Base-by-base conservation (phyloP, 2,888 invertebrate species). In the Alcis repandata region DNA sequence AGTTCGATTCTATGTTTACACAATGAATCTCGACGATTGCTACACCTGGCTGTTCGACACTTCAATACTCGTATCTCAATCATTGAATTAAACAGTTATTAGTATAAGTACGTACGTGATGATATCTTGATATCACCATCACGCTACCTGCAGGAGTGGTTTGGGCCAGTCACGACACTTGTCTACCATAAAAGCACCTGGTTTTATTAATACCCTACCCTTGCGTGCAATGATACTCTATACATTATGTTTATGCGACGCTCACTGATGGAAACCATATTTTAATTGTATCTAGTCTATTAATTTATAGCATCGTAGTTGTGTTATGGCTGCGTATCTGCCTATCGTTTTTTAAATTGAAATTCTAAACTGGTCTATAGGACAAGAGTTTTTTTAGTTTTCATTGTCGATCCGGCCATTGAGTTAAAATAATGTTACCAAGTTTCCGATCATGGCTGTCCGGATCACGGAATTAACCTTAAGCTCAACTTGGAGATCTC, bases 131-230 rank as follows among this genome's bases (percentile, higher is more conserved):
- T 75, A 75, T 73, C 76, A 69, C 72, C 63, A 77, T 71, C 80
- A 80, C 83, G 78, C 80, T 79, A 85, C 79, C 77, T 78, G 79
- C 79, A 79, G 85, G 85, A 84, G 85, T 83, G 83, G 82, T 80
- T 78, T 67, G 75, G 64, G 73, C 74, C 78, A 67, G 79, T 79
- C 79, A 80, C 78, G 78, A 79, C 69, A 61, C 63, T 59, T 40
- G 63, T 66, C 59, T 69, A 71, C 68, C 67, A 69, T 67, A 57
- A 56, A 56, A 61, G 57, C 56, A 58, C 65, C 59, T 56, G 57
- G 59, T 56, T 67, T 61, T 59, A 53, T 65, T 61, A 68, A 54
- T 71, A 68, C 19, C 38, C 48, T 69, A 68, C 68, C 68, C 69
- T 69, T 66, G 69, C 68, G 70, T 70, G 72, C 57, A 20, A 22